These are phyloP conservation scores for Cervus canadensis DNA, from an alignment of 2,113 vertebrate genomes.

Conservation along the genomic window DNA sequence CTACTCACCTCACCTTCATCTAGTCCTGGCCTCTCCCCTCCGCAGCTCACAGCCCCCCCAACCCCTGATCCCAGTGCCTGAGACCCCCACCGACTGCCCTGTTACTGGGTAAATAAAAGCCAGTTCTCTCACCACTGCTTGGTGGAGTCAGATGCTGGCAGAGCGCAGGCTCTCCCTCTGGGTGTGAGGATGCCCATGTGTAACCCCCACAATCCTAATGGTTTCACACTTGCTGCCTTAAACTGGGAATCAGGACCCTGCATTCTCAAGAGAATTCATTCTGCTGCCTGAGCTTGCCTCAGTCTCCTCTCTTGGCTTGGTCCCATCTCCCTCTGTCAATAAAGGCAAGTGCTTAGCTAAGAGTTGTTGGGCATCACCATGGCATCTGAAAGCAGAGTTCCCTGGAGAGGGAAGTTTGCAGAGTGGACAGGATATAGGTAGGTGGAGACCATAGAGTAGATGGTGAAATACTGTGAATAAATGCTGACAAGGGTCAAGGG, in stretches of 20 bases:
- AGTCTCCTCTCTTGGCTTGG: background rate
- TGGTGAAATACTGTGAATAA: background rate
- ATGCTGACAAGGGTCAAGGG: background rate
- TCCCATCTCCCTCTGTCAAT: background rate
- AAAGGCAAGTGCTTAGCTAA: background rate
- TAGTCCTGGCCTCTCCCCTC: background rate
- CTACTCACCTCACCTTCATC: slow-evolving; percentile 75
- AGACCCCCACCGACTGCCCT: background rate
- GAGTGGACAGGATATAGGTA: background rate
- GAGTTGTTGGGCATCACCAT: background rate
- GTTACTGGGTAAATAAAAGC: background rate
- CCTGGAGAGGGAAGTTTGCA: accelerated
- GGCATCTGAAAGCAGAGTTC: background rate
- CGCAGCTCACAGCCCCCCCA: accelerated
- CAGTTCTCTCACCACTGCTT: background rate
- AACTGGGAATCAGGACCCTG: background rate
- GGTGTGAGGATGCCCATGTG: background rate
- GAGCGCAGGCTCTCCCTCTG: background rate
- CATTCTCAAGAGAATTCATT: background rate
- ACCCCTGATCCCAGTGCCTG: background rate
- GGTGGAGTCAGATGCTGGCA: accelerated
- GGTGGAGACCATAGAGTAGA: background rate
- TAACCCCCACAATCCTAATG: background rate
- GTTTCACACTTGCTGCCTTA: background rate
- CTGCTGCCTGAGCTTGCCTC: background rate